Base-by-base conservation (phyloP, 2,888 invertebrate species). In the Microctonus aethiopoides region DNA sequence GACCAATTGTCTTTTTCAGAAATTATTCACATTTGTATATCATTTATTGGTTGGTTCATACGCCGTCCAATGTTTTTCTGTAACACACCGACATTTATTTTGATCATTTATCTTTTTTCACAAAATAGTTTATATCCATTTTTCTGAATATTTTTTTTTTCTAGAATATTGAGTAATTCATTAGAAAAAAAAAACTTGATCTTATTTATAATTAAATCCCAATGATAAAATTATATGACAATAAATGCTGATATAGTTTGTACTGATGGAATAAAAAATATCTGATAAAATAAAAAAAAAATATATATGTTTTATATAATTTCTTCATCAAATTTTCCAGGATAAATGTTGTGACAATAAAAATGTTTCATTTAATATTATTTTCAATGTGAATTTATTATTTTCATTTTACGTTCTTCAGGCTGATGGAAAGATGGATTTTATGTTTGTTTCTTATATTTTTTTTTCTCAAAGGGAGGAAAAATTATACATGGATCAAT, bases 401-500 rank as follows among this genome's bases (percentile, higher is more conserved):
- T n/a, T 20, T 54, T 34, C 32, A 29, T 11, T 26, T 1, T 56
- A 57, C 22, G n/a, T 4, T 46, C 39, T 26, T 54, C 51, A 32
- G 52, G 24, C 22, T 26, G 13, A 5, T 22, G 36, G 59, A 29
- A 52, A 57, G n/a, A 52, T 24, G 26, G 57, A 0, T 34, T 13
- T 57, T n/a, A 6, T 57, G 3, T 34, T 20, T 46, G 0, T n/a
- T 0, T 46, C 16, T n/a, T 22, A 5, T 41, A 32, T n/a, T 16
- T 60, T n/a, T 20, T 46, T 7, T 20, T 5, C 6, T 16, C 4
- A 16, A 4, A 7, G 5, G 9, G 16, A n/a, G 10, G 7, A 57
- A 20, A 32, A 16, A 20, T 16, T 16, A 13, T 77, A 78, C 76
- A 77, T 72, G 74, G 74, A 74, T 75, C 46, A 68, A 52, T 74